Conservation (phyloP, 1,140 invertebrate species). For the Heliconius nattereri region DNA sequence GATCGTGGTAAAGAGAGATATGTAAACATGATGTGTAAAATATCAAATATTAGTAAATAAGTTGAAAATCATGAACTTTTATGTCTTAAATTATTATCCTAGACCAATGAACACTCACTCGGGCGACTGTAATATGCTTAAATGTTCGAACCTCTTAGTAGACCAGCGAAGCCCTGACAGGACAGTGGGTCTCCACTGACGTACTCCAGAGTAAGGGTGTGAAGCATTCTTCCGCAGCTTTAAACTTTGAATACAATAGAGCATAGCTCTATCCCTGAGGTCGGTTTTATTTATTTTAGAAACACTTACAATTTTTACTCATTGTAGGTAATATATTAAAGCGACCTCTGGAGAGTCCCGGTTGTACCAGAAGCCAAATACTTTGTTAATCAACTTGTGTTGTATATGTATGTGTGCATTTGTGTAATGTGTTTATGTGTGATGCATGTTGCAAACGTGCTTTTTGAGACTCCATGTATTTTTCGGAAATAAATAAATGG, state of each 20-base stretch:
- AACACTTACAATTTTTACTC: constrained; percentile 5
- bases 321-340: not conserved
- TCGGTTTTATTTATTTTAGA: not conserved
- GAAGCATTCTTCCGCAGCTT: not conserved
- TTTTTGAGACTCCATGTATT: constrained; percentile 54
- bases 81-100: not conserved
- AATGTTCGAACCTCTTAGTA: not conserved
- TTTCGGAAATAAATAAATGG: constrained; percentile 63
- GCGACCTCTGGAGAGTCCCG: not conserved
- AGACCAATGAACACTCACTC: not conserved
- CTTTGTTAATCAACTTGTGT: constrained; percentile 16
- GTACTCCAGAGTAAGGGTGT: no score
- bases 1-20: not conserved
- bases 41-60: constrained; percentile 6
- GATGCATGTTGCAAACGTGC: constrained; percentile 30
- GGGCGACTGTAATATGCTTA: constrained; percentile 11
- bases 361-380: not conserved
- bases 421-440: constrained; percentile 26
- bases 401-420: constrained; percentile 30
- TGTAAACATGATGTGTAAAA: not conserved
- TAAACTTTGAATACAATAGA: not conserved
- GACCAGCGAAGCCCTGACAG: not conserved
- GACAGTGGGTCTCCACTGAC: no score
- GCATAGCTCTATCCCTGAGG: not conserved
- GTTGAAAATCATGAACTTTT: constrained; percentile 14